These are phyloP conservation scores for Melipona beecheii DNA, from an alignment of 2,888 invertebrate genomes.

Conservation along the genomic window DNA sequence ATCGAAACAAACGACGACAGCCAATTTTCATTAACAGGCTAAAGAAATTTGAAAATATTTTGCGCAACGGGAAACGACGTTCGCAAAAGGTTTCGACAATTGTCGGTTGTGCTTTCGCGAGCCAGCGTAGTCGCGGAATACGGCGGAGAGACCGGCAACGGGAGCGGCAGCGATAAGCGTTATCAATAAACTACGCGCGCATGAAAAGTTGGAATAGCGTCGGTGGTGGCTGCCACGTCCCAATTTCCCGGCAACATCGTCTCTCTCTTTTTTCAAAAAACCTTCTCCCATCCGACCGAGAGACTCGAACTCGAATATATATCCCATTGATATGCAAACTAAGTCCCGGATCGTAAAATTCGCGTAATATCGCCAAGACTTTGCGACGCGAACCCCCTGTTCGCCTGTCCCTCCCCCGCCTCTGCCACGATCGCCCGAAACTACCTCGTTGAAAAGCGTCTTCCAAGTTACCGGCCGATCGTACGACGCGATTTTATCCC, in stretches of 20 bases:
- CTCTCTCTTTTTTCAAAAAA: slow-evolving; percentile 63
- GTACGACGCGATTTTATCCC: slow-evolving; percentile 74
- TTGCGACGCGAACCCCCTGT: slow-evolving; percentile 58
- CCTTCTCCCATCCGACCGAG: slow-evolving; percentile 25
- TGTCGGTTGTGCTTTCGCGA: not conserved
- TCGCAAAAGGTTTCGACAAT: not conserved
- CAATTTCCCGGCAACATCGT: slow-evolving; percentile 47
- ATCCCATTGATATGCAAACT: slow-evolving; percentile 79
- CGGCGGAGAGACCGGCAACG: slow-evolving; percentile 8
- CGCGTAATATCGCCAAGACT: slow-evolving; percentile 75
- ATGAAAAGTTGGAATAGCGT: slow-evolving; percentile 54
- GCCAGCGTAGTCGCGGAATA: slow-evolving; percentile 31
- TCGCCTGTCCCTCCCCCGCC: not conserved
- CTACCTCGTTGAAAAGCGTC: slow-evolving; percentile 58
- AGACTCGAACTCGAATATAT: slow-evolving; percentile 59
- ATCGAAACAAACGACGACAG: not conserved
- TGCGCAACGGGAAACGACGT: not conserved
- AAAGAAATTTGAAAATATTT: not conserved
- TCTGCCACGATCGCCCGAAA: slow-evolving; percentile 1
- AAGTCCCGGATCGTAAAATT: slow-evolving; percentile 78
- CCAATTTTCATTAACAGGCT: not conserved
- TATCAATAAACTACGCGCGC: slow-evolving; percentile 68
- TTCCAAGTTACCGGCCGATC: slow-evolving; percentile 67
- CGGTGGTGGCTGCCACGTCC: slow-evolving; percentile 43
- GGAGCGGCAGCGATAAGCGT: slow-evolving; percentile 63